Evolutionary conservation across 2,888 invertebrate species (phyloP), one percentile per base, ranked within the genome.

Genomic region (Atrina japonica): DNA sequence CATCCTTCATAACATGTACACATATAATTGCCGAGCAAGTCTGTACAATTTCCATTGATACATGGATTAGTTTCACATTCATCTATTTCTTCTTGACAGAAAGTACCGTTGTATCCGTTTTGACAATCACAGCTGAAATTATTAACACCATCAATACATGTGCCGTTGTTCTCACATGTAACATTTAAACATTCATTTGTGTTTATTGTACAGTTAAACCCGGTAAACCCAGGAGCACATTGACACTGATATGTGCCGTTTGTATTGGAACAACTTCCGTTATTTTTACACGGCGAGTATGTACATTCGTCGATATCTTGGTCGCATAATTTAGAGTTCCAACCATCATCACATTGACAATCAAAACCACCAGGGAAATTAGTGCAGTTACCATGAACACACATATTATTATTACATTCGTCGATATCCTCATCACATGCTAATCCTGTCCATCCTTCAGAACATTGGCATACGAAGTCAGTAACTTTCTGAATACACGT

Each of bases 381-480:
- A 5, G 18, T 21, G 43, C 64, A 64, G 11, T 25, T 43, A 6
- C 64, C 64, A 25, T 64, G 35, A 2, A 27, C 14, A n/a, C 53
- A 52, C 2, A 27, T 25, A 53, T 41, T 41, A 18, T 7, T 3
- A 3, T 16, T 93, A 91, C 97, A 97, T 85, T 96, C 95, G 89
- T 95, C 94, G 70, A 95, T 93, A 76, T 95, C 94, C 75, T 93
- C 94, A 91, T 97, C 96, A 92, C 98, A 98, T 90, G 97, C 95
- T 64, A 94, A 94, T 49, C 97, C 98, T 67, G 94, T 95, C 92
- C 94, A 98, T 74, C 97, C 97, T 0, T 94, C 93, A 41, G 95
- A 94, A 89, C 98, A 98, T 77, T 94, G 93, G 56, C 66, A 88
- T 84, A 86, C 73, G 27, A 35, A 56, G 2, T 49, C 58, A 41